Evolutionary conservation across 1,140 invertebrate genomes (phyloP).

Genomic region (Eciton burchellii): DNA sequence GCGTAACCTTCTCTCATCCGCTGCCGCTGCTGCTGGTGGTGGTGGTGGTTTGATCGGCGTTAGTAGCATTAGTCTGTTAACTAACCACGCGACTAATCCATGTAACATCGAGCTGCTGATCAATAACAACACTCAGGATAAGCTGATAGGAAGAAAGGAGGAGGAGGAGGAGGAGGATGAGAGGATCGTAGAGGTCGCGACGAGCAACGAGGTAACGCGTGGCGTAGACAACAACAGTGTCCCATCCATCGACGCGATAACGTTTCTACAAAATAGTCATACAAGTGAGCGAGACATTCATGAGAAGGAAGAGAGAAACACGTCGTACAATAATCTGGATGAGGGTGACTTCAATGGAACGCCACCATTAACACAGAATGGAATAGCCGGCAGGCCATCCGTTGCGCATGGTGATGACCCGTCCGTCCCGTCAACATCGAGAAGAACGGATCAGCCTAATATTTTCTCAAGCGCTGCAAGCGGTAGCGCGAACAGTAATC

Average conservation of each 20-base stretch:
- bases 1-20: constrained; percentile 64
- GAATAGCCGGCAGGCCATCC: constrained; percentile 64
- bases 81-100: constrained; percentile 78
- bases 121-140: constrained; percentile 64
- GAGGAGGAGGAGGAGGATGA: not conserved
- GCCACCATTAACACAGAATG: constrained; percentile 67
- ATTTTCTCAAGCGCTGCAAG: constrained; percentile 53
- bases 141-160: constrained; percentile 10
- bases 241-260: constrained; percentile 35
- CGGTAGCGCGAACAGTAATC: constrained; percentile 47
- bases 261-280: constrained; percentile 45
- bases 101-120: constrained; percentile 71
- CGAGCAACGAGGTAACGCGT: constrained; percentile 67
- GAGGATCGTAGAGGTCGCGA: constrained; percentile 25
- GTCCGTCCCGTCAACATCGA: constrained; percentile 78
- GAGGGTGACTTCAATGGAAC: constrained; percentile 53
- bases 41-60: constrained; percentile 66
- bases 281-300: constrained; percentile 26
- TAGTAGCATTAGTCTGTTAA: constrained; percentile 77
- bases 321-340: constrained; percentile 33
- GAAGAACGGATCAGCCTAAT: constrained; percentile 66
- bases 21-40: constrained; percentile 52
- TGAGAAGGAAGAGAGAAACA: constrained; percentile 43
- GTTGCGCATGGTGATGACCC: constrained; percentile 70
- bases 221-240: constrained; percentile 40